These are phyloP conservation scores for Columbina picui DNA, from an alignment of 2,113 vertebrate species.

Conservation along the genomic window DNA sequence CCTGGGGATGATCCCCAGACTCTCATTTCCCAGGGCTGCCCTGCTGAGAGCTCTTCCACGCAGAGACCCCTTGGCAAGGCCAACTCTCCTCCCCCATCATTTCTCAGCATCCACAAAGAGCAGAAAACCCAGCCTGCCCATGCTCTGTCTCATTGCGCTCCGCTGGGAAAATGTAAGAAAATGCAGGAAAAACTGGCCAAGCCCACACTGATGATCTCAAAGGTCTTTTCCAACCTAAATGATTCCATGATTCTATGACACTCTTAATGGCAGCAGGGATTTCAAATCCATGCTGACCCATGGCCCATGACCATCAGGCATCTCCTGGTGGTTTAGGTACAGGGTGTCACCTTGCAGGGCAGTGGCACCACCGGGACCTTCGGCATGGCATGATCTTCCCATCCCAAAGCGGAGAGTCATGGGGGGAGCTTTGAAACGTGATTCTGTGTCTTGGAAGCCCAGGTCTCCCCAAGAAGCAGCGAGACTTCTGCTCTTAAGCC, in stretches of 20 bases:
- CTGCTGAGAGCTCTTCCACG: not conserved
- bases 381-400: not conserved
- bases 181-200: not conserved
- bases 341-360: not conserved
- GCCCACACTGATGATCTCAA: accelerated
- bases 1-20: not conserved
- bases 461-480: not conserved
- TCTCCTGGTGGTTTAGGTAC: accelerated
- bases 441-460: not conserved
- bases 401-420: accelerated
- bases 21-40: not conserved
- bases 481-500: not conserved
- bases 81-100: not conserved
- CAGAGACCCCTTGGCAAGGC: not conserved
- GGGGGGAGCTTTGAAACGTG: not conserved
- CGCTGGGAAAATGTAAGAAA: accelerated
- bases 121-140: not conserved
- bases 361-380: not conserved
- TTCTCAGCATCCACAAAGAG: not conserved
- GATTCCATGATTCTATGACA: no score
- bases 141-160: accelerated
- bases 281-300: not conserved
- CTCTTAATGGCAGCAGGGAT: not conserved
- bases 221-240: no score
- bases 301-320: accelerated